Conservation (phyloP, 2,113 vertebrate species). For the Mesocricetus auratus region DNA sequence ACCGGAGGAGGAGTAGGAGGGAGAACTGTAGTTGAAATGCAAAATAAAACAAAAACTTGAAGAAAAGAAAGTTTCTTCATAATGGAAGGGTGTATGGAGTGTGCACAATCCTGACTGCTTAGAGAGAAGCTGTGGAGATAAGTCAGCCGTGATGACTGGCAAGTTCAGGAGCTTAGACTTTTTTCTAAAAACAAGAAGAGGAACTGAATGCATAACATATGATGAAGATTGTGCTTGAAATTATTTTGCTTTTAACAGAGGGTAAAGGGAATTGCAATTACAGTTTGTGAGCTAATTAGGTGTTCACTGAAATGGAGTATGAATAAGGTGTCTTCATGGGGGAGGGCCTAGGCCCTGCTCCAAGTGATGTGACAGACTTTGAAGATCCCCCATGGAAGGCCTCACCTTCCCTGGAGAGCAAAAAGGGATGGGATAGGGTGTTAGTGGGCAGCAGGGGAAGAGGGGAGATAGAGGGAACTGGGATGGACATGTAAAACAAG, state of each 20-base stretch:
- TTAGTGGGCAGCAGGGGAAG: too few species aligned
- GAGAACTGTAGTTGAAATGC: too few species aligned
- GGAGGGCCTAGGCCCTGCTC: too few species aligned
- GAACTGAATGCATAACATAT: neutral
- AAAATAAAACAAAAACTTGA: too few species aligned
- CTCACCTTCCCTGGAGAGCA: too few species aligned
- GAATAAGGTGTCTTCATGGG: neutral
- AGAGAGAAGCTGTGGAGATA: neutral
- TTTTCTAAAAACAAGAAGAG: slow-evolving; percentile 42
- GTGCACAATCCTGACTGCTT: neutral
- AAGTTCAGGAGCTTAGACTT: neutral
- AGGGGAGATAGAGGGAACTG: too few species aligned
- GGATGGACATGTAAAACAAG: too few species aligned
- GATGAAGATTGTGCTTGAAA: neutral
- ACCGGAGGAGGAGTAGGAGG: too few species aligned
- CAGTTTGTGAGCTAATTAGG: neutral
- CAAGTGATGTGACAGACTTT: too few species aligned
- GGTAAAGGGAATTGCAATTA: neutral
- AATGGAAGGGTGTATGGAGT: neutral
- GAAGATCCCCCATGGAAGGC: too few species aligned
- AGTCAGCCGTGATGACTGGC: neutral
- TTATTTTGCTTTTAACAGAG: neutral
- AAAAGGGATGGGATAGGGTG: too few species aligned
- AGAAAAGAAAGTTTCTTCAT: neutral
- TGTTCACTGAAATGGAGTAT: neutral